These are phyloP conservation scores for Nycticorax nycticorax DNA, from an alignment of 2,113 vertebrate species.

Conservation along the genomic window DNA sequence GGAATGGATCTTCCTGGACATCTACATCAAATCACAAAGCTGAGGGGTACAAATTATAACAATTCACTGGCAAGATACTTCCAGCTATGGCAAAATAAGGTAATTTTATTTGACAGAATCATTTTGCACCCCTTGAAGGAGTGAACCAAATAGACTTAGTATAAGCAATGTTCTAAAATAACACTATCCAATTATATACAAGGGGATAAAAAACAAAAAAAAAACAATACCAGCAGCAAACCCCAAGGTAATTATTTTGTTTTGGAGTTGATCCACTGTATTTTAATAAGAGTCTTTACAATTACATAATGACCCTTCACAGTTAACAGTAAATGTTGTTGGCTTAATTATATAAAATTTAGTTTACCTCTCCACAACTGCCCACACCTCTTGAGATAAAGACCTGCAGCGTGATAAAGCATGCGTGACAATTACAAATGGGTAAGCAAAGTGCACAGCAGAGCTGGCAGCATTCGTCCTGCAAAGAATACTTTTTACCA, in stretches of 20 bases:
- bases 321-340: background rate
- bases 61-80: background rate
- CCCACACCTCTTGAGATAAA: background rate
- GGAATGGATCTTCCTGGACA: background rate
- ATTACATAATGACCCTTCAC: background rate
- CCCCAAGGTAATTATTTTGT: background rate
- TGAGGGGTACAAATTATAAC: background rate
- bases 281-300: conserved; percentile 5
- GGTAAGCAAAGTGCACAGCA: background rate
- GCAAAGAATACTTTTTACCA: background rate
- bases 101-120: background rate
- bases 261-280: background rate
- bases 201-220: background rate
- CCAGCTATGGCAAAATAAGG: background rate
- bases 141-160: background rate
- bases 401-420: background rate
- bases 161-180: background rate
- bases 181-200: background rate
- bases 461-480: background rate
- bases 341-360: background rate
- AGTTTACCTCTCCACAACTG: background rate
- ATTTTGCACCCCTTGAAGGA: background rate
- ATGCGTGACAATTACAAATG: background rate
- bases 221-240: background rate
- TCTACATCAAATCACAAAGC: background rate